Percentiles rank a stretch among this genome's conserved stretches.
Evolutionary conservation across 2,888 invertebrate genomes (phyloP).

Genomic region (Prosapia bicincta): DNA sequence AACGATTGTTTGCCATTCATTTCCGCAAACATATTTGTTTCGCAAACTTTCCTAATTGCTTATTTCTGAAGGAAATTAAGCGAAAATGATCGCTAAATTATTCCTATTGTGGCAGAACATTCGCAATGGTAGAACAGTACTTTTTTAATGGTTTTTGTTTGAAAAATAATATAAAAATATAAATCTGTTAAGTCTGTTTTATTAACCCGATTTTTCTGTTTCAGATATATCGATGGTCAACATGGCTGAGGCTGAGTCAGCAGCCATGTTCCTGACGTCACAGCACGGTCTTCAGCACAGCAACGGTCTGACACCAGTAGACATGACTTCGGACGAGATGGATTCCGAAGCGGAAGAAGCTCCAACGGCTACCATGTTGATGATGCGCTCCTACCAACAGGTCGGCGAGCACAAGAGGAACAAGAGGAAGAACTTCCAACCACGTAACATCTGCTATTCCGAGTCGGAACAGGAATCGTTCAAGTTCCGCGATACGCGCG

Average conservation of each 20-base stretch:
- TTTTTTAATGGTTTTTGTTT: no score
- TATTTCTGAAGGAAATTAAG: no score
- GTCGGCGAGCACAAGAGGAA: slow-evolving; percentile 62
- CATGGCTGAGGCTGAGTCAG: slow-evolving; percentile 47
- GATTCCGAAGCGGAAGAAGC: slow-evolving; percentile 51
- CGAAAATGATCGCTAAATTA: no score
- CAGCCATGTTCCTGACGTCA: slow-evolving; percentile 58
- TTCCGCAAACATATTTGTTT: no score
- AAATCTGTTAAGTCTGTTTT: no score
- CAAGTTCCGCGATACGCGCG: slow-evolving; percentile 30
- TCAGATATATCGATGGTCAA: slow-evolving; percentile 38
- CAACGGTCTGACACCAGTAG: slow-evolving; percentile 51
- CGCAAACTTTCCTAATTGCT: no score
- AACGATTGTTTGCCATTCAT: no score
- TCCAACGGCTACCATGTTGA: slow-evolving; percentile 32
- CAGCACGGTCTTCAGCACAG: slow-evolving; percentile 55
- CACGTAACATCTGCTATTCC: slow-evolving; percentile 60
- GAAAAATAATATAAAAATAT: no score
- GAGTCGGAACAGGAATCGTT: slow-evolving; percentile 39
- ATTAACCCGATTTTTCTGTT: neutral
- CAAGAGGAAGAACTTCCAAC: slow-evolving; percentile 75
- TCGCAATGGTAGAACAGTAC: no score
- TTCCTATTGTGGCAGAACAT: no score
- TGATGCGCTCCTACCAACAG: slow-evolving; percentile 39
- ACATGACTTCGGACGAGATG: slow-evolving; percentile 52